Evolutionary conservation across 1,140 invertebrate species (phyloP).

Genomic region (Triops cancriformis): DNA sequence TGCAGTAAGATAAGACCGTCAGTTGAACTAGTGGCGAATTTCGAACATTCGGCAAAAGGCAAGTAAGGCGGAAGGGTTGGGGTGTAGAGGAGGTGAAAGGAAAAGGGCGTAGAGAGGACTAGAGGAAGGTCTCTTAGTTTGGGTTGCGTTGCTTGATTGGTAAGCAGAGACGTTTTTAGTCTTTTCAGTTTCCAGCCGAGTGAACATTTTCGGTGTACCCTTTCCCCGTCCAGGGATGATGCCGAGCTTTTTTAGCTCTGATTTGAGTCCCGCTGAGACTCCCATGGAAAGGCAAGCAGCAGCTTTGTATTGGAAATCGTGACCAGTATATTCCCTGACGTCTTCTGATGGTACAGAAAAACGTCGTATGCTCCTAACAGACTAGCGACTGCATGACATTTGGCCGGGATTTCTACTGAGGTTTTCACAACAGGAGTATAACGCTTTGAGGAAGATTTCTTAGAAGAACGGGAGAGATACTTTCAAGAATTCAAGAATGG

Average conservation of each 20-base stretch:
- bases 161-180: not conserved
- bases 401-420: not conserved
- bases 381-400: not conserved
- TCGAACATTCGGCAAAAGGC: too few relatives aligned
- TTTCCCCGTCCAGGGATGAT: not conserved
- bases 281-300: not conserved
- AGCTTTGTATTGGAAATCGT: conserved; percentile 1
- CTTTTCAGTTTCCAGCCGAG: not conserved
- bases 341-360: not conserved
- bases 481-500: too few relatives aligned
- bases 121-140: not conserved
- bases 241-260: not conserved
- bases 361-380: not conserved
- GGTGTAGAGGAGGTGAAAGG: not conserved
- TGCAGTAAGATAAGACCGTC: too few relatives aligned
- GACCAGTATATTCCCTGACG: not conserved
- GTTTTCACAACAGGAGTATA: not conserved
- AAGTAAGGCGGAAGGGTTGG: too few relatives aligned
- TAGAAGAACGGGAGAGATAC: not conserved
- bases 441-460: not conserved
- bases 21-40: too few relatives aligned
- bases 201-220: not conserved
- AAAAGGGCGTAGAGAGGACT: not conserved
- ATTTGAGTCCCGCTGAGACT: not conserved
- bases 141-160: not conserved